Conservation (phyloP, 1,140 invertebrate genomes). For the Acromyrmex charruanus region DNA sequence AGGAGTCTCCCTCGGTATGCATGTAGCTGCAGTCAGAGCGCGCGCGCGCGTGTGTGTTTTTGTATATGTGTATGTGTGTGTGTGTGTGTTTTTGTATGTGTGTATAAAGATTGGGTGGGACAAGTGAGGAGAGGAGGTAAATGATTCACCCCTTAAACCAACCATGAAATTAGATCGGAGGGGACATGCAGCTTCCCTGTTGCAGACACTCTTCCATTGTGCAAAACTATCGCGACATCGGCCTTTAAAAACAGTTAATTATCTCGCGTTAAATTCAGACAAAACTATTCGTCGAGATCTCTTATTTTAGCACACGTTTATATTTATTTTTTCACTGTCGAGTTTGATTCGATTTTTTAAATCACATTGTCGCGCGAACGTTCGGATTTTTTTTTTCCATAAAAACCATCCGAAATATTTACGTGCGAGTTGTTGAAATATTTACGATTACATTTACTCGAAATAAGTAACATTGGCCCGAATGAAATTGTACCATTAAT, state of each 20-base stretch:
- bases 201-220: conserved; percentile 47
- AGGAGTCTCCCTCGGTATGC: conserved; percentile 64
- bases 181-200: conserved; percentile 32
- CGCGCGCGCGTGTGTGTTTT: conserved; percentile 25
- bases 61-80: conserved; percentile 28
- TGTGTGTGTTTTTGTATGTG: background rate
- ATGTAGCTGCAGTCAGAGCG: conserved; percentile 66
- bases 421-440: background rate
- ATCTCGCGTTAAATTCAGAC: background rate
- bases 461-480: background rate
- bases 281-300: background rate
- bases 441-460: background rate
- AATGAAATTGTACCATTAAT: conserved; percentile 25
- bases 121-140: conserved; percentile 43
- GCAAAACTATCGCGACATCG: conserved; percentile 32
- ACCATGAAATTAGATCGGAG: conserved; percentile 57
- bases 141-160: conserved; percentile 62
- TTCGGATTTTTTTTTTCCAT: background rate
- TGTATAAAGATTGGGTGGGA: conserved; percentile 21
- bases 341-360: background rate
- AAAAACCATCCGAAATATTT: background rate
- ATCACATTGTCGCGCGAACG: background rate
- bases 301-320: background rate
- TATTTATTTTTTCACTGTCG: background rate
- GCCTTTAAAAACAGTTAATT: conserved; percentile 16